Base-by-base conservation (phyloP, 2,797 vertebrate genomes). In the Chromobotia macracanthus region DNA sequence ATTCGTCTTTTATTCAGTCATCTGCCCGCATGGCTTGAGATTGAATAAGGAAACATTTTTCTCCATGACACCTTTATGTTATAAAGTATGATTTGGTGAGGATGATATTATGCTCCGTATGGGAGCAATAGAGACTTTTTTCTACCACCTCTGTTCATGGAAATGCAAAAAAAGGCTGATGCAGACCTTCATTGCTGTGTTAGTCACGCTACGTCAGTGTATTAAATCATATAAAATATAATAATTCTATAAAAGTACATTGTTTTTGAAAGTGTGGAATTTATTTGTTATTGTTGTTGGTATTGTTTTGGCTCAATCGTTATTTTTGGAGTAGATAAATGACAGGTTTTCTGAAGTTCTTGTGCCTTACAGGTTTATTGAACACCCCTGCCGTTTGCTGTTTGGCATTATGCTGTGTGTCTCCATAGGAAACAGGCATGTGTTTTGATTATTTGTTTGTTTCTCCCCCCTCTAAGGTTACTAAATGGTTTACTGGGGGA, bases 401-500 rank as follows among this genome's bases (percentile, higher is more conserved):
- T 60, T 74, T 77, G 81, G 44, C 31, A 70, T 82, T 35, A 64
- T 79, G 79, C 72, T 81, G 55, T 83, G 60, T 79, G 58, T 35
- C 55, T 72, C 58, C 76, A 61, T 60, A 31, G 80, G 63, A 65
- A 72, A 38, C 15, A 55, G 83, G 82, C 72, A 77, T 84, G 81
- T 55, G 79, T 88, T 86, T 88, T 90, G 85, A 92, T 87, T 84
- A 80, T 86, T 25, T 86, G 61, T 84, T 82, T 87, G 84, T 83
- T 81, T 80, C 84, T 76, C 58, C 73, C 75, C 82, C 86, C 85
- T 84, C 84, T 83, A 92, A 94, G 94, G 94, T 92, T 89, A 90
- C 91, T 94, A 92, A 94, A 94, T 93, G 92, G 89, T 94, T 92
- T 92, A 93, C 94, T 94, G 95, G 93, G 92, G 92, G 95, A 96